Evolutionary conservation across 2,888 invertebrate species (phyloP), one percentile per base, ranked within the genome.

Genomic region (Saturnia japonica): DNA sequence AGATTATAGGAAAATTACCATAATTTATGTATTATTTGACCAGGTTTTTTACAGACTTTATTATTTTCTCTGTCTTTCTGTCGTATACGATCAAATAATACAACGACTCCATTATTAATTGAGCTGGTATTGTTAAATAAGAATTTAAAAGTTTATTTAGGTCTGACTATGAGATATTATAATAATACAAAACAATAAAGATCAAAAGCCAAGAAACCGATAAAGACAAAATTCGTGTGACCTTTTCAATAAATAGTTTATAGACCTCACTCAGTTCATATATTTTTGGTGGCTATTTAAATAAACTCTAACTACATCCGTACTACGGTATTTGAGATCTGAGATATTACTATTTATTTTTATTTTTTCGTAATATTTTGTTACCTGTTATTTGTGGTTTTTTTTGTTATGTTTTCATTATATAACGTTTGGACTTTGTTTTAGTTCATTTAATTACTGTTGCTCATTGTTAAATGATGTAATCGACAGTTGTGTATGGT

Each of bases 401-500:
- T 12, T 11, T 57, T 57, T 12, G 14, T 14, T 57, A 25, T 1
- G 22, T 8, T 3, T 1, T 25, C 19, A 12, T 1, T 62, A 34
- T 19, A 2, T 40, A n/a, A 19, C 0, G 16, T 64, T 19, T 40
- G n/a, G n/a, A n/a, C n/a, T n/a, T n/a, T n/a, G 9, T 40, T 40
- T 64, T 40, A n/a, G 25, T 68, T 9, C 19, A 69, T 71, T 71
- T 70, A 66, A 54, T 45, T 68, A 67, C 16, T 0, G 28, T 62
- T 51, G 70, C 8, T 57, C 51, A 47, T 43, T 68, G 45, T 68
- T 43, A 71, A 62, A 73, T 87, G 86, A 85, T 80, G 85, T 77
- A 84, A 87, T 79, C 77, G 73, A 81, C 85, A 85, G 84, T 83
- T 86, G 84, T 77, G 45, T 54, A 34, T 42, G 25, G 28, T 3